Evolutionary conservation across 2,888 invertebrate species (phyloP).

Genomic region (Adelognathus sp.): DNA sequence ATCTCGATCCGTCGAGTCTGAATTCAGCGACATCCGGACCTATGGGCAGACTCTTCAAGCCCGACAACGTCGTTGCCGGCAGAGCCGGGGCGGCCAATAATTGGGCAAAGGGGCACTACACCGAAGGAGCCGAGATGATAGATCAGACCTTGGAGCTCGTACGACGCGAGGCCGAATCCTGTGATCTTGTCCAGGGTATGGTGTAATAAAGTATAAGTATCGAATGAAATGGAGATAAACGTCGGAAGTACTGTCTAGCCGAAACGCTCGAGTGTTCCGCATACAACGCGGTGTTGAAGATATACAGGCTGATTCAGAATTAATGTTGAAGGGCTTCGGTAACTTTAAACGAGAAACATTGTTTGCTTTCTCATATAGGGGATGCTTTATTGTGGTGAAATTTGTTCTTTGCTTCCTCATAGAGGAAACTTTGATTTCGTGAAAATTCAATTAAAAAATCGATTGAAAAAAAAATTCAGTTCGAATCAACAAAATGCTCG

Average conservation of each 20-base stretch:
- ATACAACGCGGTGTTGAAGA: too few relatives aligned
- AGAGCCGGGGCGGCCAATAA: conserved; percentile 77
- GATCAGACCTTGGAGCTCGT: conserved; percentile 92
- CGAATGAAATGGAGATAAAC: neutral
- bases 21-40: conserved; percentile 84
- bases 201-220: neutral
- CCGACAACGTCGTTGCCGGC: conserved; percentile 84
- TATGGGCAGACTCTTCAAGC: conserved; percentile 84
- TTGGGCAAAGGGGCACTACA: conserved; percentile 91
- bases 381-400: too few relatives aligned
- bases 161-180: conserved; percentile 91
- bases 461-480: too few relatives aligned
- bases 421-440: too few relatives aligned
- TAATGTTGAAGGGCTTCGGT: too few relatives aligned
- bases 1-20: conserved; percentile 86
- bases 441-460: too few relatives aligned
- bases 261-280: too few relatives aligned
- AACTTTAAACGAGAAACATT: too few relatives aligned
- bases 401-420: too few relatives aligned
- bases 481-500: too few relatives aligned
- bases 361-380: too few relatives aligned
- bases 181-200: conserved; percentile 90
- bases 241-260: neutral
- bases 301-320: too few relatives aligned
- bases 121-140: conserved; percentile 93